phyloP scores from a whole-genome alignment of 2,888 invertebrate genomes.

The Allolobophora icterica region DNA sequence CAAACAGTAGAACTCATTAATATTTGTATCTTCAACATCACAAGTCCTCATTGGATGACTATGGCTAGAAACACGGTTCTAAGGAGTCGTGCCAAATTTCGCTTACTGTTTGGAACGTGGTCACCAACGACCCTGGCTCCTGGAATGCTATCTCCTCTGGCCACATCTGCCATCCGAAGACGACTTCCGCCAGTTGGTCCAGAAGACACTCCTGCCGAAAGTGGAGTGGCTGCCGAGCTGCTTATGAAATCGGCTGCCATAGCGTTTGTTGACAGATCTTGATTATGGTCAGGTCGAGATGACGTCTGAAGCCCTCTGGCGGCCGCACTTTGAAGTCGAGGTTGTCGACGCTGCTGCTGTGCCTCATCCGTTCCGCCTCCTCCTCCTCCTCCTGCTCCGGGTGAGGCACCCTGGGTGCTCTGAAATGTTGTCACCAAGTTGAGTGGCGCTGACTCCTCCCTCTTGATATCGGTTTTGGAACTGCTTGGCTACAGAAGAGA shows the following conservation, averaged over 20 bases:
- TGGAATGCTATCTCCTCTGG: slow-evolving; percentile 52
- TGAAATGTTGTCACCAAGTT: slow-evolving; percentile 21
- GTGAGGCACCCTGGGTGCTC: not conserved
- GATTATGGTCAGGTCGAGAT: not conserved
- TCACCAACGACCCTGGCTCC: slow-evolving; percentile 53
- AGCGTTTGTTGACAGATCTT: not conserved
- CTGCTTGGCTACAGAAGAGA: slow-evolving; percentile 19
- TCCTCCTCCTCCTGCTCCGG: not conserved
- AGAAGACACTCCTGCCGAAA: slow-evolving; percentile 48
- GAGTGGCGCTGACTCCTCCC: not conserved
- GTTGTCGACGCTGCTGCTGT: not conserved
- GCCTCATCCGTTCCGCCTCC: not conserved
- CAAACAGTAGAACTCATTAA: not conserved
- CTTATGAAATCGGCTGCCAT: slow-evolving; percentile 8
- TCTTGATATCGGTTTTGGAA: not conserved
- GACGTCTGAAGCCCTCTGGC: slow-evolving; percentile 1
- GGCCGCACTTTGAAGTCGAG: not conserved
- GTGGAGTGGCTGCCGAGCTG: not conserved
- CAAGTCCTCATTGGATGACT: not conserved
- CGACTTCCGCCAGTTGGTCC: slow-evolving; percentile 57
- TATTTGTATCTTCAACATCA: not conserved
- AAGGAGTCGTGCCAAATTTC: not conserved
- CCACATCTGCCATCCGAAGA: slow-evolving; percentile 51
- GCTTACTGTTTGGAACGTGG: slow-evolving; percentile 3
- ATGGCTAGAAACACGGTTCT: not conserved